Conservation (phyloP, 2,797 vertebrate genomes). For the Enteromius treurensis region DNA sequence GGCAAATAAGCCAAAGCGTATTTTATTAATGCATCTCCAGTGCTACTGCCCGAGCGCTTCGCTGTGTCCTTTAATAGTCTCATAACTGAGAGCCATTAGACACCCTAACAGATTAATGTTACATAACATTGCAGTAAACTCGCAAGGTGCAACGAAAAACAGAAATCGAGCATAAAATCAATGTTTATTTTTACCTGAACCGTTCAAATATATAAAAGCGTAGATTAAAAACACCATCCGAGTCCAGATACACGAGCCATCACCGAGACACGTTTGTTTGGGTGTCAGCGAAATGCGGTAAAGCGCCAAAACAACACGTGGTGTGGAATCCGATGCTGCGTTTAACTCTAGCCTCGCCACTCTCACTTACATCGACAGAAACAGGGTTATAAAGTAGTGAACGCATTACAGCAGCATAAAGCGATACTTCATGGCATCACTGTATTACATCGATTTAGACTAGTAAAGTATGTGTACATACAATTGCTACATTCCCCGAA, state of each 20-base stretch:
- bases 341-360: constrained; percentile 7
- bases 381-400: not conserved
- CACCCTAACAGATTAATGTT: not conserved
- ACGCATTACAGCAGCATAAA: not conserved
- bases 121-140: constrained; percentile 26
- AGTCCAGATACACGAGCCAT: not conserved
- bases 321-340: not conserved
- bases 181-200: constrained; percentile 7
- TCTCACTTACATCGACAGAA: not conserved
- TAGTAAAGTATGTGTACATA: not conserved
- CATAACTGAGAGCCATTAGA: not conserved
- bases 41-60: not conserved
- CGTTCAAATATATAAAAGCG: not conserved
- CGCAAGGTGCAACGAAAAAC: not conserved
- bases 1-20: not conserved
- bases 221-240: not conserved
- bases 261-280: not conserved
- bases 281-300: not conserved
- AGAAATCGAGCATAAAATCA: not conserved
- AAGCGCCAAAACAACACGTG: constrained; percentile 45
- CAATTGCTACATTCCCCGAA: not conserved
- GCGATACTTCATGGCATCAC: not conserved
- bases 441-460: not conserved
- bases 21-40: not conserved
- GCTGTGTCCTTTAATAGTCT: not conserved